Evolutionary conservation across 2,797 vertebrate species (phyloP).

Genomic region (Diplodus sargus): DNA sequence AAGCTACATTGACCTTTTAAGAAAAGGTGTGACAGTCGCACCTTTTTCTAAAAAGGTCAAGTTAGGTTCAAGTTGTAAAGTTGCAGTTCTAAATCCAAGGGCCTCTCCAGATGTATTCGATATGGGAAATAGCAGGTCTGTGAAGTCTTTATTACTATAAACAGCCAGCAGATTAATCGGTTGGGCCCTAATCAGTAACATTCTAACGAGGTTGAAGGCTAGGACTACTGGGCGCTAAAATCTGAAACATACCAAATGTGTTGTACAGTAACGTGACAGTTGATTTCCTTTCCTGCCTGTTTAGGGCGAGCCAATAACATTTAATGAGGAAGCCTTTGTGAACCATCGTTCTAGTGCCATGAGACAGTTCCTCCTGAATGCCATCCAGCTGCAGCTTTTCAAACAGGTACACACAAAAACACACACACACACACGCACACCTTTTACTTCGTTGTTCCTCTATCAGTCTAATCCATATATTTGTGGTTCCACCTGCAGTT

Average conservation of each 20-base stretch:
- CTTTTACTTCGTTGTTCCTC: neutral
- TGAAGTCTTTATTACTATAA: too few relatives aligned
- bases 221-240: neutral
- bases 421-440: conserved; percentile 17
- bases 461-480: neutral
- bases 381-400: conserved; percentile 97
- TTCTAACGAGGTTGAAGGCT: neutral
- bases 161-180: too few relatives aligned
- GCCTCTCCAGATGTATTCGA: too few relatives aligned
- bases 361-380: conserved; percentile 96
- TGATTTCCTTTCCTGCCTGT: conserved; percentile 26
- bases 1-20: too few relatives aligned
- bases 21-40: too few relatives aligned
- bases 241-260: neutral
- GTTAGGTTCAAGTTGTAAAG: too few relatives aligned
- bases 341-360: conserved; percentile 95
- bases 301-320: conserved; percentile 96
- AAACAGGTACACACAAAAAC: conserved; percentile 91
- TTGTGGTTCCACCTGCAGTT: conserved; percentile 84
- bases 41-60: too few relatives aligned
- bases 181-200: neutral
- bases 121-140: too few relatives aligned
- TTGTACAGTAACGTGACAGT: neutral
- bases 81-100: too few relatives aligned
- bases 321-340: conserved; percentile 93